Base-by-base conservation (phyloP, 2,888 invertebrate genomes). In the Ceraclea dissimilis region DNA sequence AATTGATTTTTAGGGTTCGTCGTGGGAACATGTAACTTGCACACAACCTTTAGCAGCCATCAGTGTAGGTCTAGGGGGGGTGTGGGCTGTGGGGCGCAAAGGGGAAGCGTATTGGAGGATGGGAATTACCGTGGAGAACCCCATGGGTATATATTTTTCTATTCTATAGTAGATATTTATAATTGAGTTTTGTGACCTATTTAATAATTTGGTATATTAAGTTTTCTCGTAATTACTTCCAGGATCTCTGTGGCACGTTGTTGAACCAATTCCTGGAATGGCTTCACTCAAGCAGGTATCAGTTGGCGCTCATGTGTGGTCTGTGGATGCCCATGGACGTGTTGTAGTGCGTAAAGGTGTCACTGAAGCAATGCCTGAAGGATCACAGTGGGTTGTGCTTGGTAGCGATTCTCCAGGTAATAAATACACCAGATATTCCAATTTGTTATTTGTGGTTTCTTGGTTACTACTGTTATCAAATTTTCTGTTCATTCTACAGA, bases 21-120 rank as follows among this genome's bases (percentile, higher is more conserved):
- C 81, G 56, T 92, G 90, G 90, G 86, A 88, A 67, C 89, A 90
- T 65, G 82, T 91, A 51, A 81, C 86, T 47, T 87, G 88, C 60
- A 91, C 93, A 66, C 90, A 93, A 69, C 79, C 87, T 1, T 74
- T 93, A 60, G 78, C 83, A 39, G 86, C 85, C 53, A 87, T 92
- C 62, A 86, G 86, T 64, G 77, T 74, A 39, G 85, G 86, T 60
- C 84, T 85, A 16, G 81, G 84, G 18, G 73, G 78, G 18, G 84
- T 91, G 26, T 95, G 95, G 95, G 89, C 90, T 0, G 83, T 91
- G 16, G 91, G 91, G 0, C 83, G 85, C 65, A 92, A 90, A 73
- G 94, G 94, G 34, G 87, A 90, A 63, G 83, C 90, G 2, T 93
- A 87, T 69, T 88, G 84, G 73, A 79, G 94, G 63, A 80, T 84